Percentiles rank a stretch among this genome's conserved stretches.
phyloP scores from a whole-genome alignment of 2,797 vertebrate genomes.

The Gambelia wislizenii region DNA sequence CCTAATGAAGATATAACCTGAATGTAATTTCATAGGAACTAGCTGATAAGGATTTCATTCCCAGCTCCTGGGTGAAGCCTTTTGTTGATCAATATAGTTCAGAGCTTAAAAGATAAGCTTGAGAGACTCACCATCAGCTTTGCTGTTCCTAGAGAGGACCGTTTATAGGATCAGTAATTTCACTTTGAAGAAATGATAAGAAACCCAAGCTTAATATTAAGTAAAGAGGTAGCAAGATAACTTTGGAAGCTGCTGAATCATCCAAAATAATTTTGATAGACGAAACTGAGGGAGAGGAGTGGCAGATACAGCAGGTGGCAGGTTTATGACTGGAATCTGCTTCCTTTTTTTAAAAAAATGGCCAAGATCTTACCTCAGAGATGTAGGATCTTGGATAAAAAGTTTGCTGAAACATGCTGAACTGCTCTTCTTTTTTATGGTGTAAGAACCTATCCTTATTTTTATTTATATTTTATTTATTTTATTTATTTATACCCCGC shows the following conservation, averaged over 20 bases:
- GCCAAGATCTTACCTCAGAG: too few species aligned
- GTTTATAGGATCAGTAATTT: fast-evolving
- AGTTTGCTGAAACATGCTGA: too few species aligned
- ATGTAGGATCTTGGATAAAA: too few species aligned
- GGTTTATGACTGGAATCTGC: not conserved
- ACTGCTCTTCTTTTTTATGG: too few species aligned
- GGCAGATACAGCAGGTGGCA: not conserved
- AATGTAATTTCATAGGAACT: not conserved
- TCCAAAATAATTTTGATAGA: not conserved
- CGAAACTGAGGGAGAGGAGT: not conserved
- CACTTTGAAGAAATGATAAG: not conserved
- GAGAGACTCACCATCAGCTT: constrained; percentile 19
- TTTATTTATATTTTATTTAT: too few species aligned
- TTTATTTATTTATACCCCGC: too few species aligned
- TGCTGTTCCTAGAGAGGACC: fast-evolving
- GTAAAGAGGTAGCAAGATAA: not conserved
- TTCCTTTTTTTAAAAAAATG: not conserved
- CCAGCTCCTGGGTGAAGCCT: fast-evolving
- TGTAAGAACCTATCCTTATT: too few species aligned
- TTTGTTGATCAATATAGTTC: constrained; percentile 25
- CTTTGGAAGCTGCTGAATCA: not conserved
- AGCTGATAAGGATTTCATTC: not conserved
- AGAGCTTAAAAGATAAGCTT: fast-evolving
- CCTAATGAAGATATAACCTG: not conserved
- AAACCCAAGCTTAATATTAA: constrained; percentile 16